Percentiles rank a stretch among this genome's conserved stretches.
Evolutionary conservation across 2,113 vertebrate species (phyloP).

Genomic region (Indri indri): DNA sequence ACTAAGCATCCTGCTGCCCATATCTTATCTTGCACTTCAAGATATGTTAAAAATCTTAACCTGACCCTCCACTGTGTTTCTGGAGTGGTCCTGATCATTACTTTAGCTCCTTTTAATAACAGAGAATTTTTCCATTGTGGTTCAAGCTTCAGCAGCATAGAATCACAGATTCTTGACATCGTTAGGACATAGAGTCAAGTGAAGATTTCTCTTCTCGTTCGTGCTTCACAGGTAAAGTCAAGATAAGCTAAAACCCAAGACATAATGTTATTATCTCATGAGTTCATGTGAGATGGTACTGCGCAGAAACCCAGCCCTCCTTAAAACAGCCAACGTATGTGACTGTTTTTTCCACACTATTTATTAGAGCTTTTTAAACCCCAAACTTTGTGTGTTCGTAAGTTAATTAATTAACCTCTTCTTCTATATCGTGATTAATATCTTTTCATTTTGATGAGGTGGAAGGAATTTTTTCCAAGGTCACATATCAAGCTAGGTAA

Average conservation of each 20-base stretch:
- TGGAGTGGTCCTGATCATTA: background rate
- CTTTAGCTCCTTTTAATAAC: background rate
- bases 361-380: background rate
- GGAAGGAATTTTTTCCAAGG: background rate
- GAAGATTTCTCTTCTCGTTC: background rate
- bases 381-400: background rate
- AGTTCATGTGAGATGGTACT: conserved; percentile 21
- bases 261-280: background rate
- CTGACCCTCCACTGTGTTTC: background rate
- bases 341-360: background rate
- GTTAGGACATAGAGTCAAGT: background rate
- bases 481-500: background rate
- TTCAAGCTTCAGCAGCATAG: background rate
- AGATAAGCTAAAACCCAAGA: background rate
- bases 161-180: background rate
- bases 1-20: background rate
- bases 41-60: background rate
- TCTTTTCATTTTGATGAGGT: background rate
- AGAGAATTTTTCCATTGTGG: background rate
- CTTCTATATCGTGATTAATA: background rate
- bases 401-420: background rate
- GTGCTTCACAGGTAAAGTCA: background rate
- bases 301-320: background rate
- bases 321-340: background rate
- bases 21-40: background rate